Base-by-base conservation (phyloP, 1,140 invertebrate genomes). In the Lerema accius region DNA sequence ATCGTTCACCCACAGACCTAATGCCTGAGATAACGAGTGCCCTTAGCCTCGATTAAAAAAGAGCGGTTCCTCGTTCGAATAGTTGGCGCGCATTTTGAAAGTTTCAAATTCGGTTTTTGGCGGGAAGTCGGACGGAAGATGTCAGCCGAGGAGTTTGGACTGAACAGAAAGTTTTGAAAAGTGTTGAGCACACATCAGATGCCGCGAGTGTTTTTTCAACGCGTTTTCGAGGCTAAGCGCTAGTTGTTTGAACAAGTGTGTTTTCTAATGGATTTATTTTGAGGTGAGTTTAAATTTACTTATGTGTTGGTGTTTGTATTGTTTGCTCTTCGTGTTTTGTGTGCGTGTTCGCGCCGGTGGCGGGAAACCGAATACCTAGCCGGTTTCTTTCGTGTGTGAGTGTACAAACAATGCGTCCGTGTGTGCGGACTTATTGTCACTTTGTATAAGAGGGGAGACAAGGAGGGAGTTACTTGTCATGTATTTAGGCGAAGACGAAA, bases 181-280 rank as follows among this genome's bases (percentile, higher is more conserved):
- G 83, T 89, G 86, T 86, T 84, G 76, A 82, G 76, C 65, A 86
- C 73, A 87, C 86, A 84, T 80, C 71, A 71, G 81, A 83, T 85
- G 80, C 73, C 73, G 78, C 81, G 76, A 86, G 84, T 88, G 85
- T 89, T 90, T 90, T 90, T 90, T 89, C 84, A 90, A 89, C 87
- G 86, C 84, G 86, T 90, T 86, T 90, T 88, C 87, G 87, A 89
- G 88, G 88, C 85, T 90, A 86, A 88, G 86, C 86, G 87, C 82
- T 89, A 90, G 84, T 85, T 90, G 86, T 90, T 90, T 90, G 85
- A 90, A 90, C 88, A 89, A 90, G 86, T 90, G 88, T 90, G 86
- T 90, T 89, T 90, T 90, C 88, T 90, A 90, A 90, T 90, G 88
- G 88, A 90, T 90, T 90, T 90, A 90, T 90, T 90, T 90, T 90